These are phyloP conservation scores for Ciconia boyciana DNA, from an alignment of 2,113 vertebrate genomes.

Conservation along the genomic window DNA sequence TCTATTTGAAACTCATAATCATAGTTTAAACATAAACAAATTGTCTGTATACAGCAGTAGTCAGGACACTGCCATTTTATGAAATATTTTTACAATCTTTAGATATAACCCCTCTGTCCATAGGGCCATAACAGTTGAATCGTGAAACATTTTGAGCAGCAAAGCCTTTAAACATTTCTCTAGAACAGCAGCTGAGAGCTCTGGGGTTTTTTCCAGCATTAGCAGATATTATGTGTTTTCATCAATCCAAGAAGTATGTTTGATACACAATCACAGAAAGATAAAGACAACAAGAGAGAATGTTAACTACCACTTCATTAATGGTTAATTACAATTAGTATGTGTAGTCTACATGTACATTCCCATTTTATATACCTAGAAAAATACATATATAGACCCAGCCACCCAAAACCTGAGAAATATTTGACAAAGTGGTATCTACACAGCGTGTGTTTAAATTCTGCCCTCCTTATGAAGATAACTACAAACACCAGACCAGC, in stretches of 20 bases:
- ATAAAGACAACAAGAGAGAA: neutral
- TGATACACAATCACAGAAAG: neutral
- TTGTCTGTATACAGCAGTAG: neutral
- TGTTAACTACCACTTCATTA: neutral
- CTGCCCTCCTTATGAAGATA: neutral
- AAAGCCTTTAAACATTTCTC: neutral
- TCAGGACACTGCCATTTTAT: neutral
- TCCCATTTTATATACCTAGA: neutral
- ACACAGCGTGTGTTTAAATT: neutral
- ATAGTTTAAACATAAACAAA: neutral
- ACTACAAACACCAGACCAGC: neutral
- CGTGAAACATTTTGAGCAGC: neutral
- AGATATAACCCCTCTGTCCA: neutral
- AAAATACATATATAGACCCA: neutral
- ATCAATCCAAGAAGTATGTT: neutral
- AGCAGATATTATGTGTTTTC: neutral
- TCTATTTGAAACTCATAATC: neutral
- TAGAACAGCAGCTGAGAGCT: neutral
- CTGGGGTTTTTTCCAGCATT: neutral
- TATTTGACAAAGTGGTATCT: neutral
- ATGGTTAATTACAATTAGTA: neutral
- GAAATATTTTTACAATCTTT: neutral
- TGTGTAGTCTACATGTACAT: neutral
- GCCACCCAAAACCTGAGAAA: neutral
- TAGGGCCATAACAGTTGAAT: neutral